These are phyloP conservation scores for Ceyx cyanopectus DNA, from an alignment of 2,113 vertebrate genomes.

Conservation along the genomic window DNA sequence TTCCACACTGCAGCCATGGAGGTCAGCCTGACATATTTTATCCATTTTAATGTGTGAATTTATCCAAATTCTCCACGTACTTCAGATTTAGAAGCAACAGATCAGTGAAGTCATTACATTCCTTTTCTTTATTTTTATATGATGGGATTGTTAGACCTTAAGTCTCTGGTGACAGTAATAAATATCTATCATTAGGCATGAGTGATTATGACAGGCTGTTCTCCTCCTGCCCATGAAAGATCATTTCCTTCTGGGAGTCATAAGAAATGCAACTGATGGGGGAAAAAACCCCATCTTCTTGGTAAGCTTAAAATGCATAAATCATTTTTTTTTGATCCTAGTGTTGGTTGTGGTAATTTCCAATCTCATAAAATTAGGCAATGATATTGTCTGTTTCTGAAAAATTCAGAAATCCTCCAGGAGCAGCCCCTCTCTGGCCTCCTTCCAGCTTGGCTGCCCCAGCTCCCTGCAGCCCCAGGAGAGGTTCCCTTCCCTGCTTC, in stretches of 20 bases:
- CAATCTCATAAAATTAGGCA: not conserved
- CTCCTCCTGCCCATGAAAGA: not conserved
- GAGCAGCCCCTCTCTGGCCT: not conserved
- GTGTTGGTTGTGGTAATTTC: not conserved
- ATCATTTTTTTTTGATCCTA: not conserved
- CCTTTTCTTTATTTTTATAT: conserved; percentile 23
- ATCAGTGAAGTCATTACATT: conserved; percentile 26
- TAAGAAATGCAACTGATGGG: not conserved
- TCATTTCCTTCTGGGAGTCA: conserved; percentile 12
- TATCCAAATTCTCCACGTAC: not conserved
- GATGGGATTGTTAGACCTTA: conserved; percentile 19
- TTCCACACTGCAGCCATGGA: not conserved
- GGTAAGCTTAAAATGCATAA: conserved; percentile 5
- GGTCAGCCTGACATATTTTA: conserved; percentile 5
- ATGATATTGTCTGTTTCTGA: not conserved
- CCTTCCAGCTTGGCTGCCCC: accelerated
- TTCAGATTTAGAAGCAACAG: not conserved
- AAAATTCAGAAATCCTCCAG: not conserved
- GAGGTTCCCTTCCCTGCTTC: not conserved
- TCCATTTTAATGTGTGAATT: conserved; percentile 24
- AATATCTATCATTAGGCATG: conserved; percentile 42
- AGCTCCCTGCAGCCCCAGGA: not conserved
- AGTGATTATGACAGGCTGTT: conserved; percentile 19
- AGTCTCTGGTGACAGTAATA: conserved; percentile 49
- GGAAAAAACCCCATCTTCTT: not conserved